Evolutionary conservation across 2,888 invertebrate species (phyloP).

Genomic region (Cosmopolites sordidus): DNA sequence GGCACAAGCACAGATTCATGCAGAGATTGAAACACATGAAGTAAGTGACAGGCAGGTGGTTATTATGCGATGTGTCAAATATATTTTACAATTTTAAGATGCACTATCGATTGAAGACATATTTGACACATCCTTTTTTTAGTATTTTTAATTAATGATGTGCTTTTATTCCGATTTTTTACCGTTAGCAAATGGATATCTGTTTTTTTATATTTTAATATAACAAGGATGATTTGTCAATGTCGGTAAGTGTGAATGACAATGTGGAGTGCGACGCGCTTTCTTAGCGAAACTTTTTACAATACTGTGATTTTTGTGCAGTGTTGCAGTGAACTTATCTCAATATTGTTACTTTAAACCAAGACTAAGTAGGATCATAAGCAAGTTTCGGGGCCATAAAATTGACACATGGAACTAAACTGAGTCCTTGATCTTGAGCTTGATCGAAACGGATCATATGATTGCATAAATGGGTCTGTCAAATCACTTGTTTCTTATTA

Average conservation of each 20-base stretch:
- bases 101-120: too few species aligned
- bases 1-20: conserved; percentile 94
- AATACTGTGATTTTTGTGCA: too few species aligned
- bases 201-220: conserved; percentile 30
- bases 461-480: too few species aligned
- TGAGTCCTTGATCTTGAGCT: too few species aligned
- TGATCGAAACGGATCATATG: too few species aligned
- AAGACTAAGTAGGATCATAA: too few species aligned
- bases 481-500: too few species aligned
- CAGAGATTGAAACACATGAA: conserved; percentile 96
- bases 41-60: conserved; percentile 50
- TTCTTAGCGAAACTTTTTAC: conserved; percentile 13
- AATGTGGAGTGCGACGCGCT: conserved; percentile 21
- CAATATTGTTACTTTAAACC: too few species aligned
- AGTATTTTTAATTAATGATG: conserved; percentile 83
- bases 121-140: neutral
- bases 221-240: conserved; percentile 31
- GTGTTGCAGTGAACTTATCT: too few species aligned
- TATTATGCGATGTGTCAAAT: neutral
- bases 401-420: too few species aligned
- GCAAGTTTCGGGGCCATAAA: too few species aligned
- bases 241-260: conserved; percentile 32
- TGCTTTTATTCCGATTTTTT: conserved; percentile 44
- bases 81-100: too few species aligned
- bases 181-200: conserved; percentile 68